phyloP scores from a whole-genome alignment of 2,888 invertebrate genomes.

The Tillus elongatus region DNA sequence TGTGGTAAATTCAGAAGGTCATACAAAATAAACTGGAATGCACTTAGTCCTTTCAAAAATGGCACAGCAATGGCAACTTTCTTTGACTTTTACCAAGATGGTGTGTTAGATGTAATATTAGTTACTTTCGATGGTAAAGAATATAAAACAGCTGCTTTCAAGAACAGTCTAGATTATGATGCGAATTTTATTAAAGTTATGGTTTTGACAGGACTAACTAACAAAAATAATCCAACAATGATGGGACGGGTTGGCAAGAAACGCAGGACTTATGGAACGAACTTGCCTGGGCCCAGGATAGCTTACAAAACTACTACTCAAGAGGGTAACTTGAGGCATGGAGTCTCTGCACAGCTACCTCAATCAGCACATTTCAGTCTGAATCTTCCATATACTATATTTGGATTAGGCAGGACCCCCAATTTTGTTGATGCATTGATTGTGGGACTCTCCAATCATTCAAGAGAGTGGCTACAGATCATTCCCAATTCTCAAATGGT shows the following conservation, averaged over 20 bases:
- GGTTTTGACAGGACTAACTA: slow-evolving; percentile 62
- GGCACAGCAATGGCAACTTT: slow-evolving; percentile 79
- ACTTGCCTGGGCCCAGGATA: slow-evolving; percentile 84
- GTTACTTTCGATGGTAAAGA: slow-evolving; percentile 37
- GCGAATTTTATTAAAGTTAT: slow-evolving; percentile 94
- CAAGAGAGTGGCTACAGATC: slow-evolving; percentile 76
- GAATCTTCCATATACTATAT: slow-evolving; percentile 91
- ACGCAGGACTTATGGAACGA: slow-evolving; percentile 76
- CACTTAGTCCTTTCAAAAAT: slow-evolving; percentile 59
- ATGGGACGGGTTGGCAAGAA: slow-evolving; percentile 67
- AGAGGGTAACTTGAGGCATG: slow-evolving; percentile 70
- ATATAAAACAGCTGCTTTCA: slow-evolving; percentile 67
- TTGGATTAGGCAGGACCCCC: slow-evolving; percentile 95
- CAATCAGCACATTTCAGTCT: slow-evolving; percentile 88
- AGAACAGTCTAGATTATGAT: slow-evolving; percentile 84
- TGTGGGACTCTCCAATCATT: slow-evolving; percentile 66
- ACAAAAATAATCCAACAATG: slow-evolving; percentile 59
- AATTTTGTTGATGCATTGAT: slow-evolving; percentile 90
- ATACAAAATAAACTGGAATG: slow-evolving; percentile 69
- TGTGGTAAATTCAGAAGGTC: slow-evolving; percentile 62
- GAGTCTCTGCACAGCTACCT: slow-evolving; percentile 78
- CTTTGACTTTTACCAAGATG: slow-evolving; percentile 91
- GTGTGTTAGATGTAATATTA: slow-evolving; percentile 82
- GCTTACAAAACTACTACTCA: slow-evolving; percentile 82
- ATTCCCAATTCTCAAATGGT: slow-evolving; percentile 98